phyloP scores from a whole-genome alignment of 2,888 invertebrate genomes.

The Cistogaster globosa region DNA sequence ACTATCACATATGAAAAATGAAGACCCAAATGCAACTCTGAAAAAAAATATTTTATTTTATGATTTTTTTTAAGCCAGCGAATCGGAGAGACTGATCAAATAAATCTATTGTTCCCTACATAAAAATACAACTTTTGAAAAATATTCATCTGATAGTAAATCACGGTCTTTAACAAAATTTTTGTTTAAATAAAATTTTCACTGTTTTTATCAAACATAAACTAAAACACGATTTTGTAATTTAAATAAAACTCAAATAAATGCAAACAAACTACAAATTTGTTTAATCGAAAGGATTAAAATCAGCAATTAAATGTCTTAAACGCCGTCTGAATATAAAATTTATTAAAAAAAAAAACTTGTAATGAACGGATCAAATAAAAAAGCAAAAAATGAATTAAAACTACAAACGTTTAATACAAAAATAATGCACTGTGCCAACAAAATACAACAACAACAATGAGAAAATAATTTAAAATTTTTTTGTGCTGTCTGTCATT shows the following conservation, averaged over 20 bases:
- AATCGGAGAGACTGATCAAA: no score
- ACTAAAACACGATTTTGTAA: conserved; percentile 31
- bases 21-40: no score
- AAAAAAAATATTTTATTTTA: no score
- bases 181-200: no score
- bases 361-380: neutral
- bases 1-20: no score
- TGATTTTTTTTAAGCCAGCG: no score
- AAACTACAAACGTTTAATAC: conserved; percentile 32
- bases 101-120: no score
- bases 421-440: conserved; percentile 41
- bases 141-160: no score
- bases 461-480: no score
- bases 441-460: neutral
- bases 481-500: conserved; percentile 41
- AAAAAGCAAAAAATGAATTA: conserved; percentile 1
- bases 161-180: no score
- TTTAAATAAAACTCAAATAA: conserved; percentile 22
- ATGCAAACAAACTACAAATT: conserved; percentile 29
- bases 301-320: conserved; percentile 61
- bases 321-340: conserved; percentile 55
- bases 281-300: conserved; percentile 58
- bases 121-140: no score
- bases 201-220: neutral
- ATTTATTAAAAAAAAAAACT: conserved; percentile 38